A percentile compares a stretch with the other conserved stretches of the same genome.
These are phyloP conservation scores for Linnaemya tessellans DNA, from an alignment of 2,888 invertebrate species.

Conservation along the genomic window DNA sequence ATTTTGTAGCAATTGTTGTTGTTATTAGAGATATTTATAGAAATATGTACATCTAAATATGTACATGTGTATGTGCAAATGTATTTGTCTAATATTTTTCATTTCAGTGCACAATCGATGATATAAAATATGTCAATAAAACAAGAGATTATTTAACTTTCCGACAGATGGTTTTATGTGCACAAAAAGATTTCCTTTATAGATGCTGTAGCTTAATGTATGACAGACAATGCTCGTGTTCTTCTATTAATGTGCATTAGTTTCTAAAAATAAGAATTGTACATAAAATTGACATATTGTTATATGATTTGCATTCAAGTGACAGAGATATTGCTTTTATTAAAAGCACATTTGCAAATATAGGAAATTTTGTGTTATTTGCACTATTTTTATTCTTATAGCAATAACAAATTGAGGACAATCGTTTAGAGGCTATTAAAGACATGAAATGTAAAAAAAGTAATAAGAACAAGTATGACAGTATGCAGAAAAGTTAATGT, in stretches of 20 bases:
- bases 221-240: too few species aligned
- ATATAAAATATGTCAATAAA: constrained; percentile 67
- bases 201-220: background rate
- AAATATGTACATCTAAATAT: background rate
- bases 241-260: constrained; percentile 20
- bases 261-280: background rate
- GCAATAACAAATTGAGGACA: background rate
- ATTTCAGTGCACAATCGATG: constrained; percentile 62
- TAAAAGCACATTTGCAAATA: constrained; percentile 30
- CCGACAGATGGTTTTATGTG: constrained; percentile 62
- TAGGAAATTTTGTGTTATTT: constrained; percentile 25
- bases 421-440: background rate
- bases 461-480: too few species aligned
- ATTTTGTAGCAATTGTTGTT: constrained; percentile 16
- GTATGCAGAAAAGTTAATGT: too few species aligned
- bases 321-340: constrained; percentile 46
- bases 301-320: constrained; percentile 41
- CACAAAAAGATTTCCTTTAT: constrained; percentile 14
- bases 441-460: too few species aligned
- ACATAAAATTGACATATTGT: constrained; percentile 43
- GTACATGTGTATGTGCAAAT: background rate
- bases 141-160: constrained; percentile 63
- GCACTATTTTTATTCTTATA: background rate
- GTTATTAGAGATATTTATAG: constrained; percentile 6
- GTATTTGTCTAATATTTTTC: constrained; percentile 59